Evolutionary conservation across 2,113 vertebrate genomes (phyloP).

Genomic region (Bos indicus): DNA sequence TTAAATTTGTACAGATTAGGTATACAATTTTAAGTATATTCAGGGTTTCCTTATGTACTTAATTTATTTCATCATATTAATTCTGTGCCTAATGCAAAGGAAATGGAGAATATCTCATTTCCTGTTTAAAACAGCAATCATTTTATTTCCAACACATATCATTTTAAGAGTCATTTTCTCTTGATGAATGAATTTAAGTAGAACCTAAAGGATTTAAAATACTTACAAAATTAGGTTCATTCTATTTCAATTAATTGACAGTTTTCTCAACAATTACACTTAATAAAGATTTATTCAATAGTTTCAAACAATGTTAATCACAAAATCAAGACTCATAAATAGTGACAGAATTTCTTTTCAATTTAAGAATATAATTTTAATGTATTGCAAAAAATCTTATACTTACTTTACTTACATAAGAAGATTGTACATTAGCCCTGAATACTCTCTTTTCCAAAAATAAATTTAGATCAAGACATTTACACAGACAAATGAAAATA

Average conservation of each 20-base stretch:
- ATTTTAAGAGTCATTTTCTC: background rate
- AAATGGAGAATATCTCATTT: background rate
- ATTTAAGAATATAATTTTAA: background rate
- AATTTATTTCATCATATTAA: background rate
- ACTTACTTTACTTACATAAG: background rate
- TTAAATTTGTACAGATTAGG: background rate
- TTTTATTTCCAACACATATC: background rate
- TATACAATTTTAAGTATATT: background rate
- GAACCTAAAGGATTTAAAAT: background rate
- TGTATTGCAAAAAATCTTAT: background rate
- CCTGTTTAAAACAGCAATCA: background rate
- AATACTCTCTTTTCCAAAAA: background rate
- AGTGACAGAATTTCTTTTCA: background rate
- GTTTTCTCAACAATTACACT: background rate
- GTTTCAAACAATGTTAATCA: background rate
- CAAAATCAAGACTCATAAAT: background rate
- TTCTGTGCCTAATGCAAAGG: background rate
- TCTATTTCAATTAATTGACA: background rate
- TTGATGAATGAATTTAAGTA: background rate
- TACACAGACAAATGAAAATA: background rate
- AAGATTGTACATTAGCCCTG: background rate
- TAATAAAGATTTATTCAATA: background rate
- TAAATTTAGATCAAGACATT: background rate
- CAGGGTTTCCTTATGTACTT: background rate
- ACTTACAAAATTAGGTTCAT: slow-evolving; percentile 17